Evolutionary conservation across 2,888 invertebrate genomes (phyloP), one percentile per base, ranked within the genome.

Genomic region (Ditylenchus weischeri): DNA sequence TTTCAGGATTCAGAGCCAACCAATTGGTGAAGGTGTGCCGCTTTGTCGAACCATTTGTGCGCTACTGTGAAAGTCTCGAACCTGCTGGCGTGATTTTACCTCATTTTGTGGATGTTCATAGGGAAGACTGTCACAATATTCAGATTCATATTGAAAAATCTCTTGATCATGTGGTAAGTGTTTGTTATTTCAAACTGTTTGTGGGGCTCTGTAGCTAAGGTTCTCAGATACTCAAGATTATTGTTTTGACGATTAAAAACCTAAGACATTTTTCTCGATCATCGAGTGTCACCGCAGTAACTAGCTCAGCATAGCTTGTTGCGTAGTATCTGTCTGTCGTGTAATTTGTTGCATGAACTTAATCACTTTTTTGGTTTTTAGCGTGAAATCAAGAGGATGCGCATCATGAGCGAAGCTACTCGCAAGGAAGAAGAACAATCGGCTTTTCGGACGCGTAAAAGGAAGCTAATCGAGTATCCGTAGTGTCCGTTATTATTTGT

Each of bases 31-130:
- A 68, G 6, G 66, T 49, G 7, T 72, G 78, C 57, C 69, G 70
- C 13, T 79, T 72, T 64, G 74, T 81, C 29, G 62, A 67, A 35
- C 78, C 79, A 4, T 71, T 78, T 35, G 73, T 76, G 15, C 36
- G 68, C 10, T 70, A 70, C 15, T 69, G 70, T 54, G 68, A 65
- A 49, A 35, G 18, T 3, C 21, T 29, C 11, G 65, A 62, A 35
- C 65, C 50, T 29, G 18, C 62, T 43, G 67, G 64, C 13, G 57
- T 58, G 13, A 48, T 51, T n/a, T 62, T 69, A 43, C 73, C 73
- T n/a, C 49, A 43, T 6, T 59, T 57, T 50, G 38, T 23, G 38
- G 69, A 64, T 18, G 64, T 73, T 8, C 43, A 36, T 5, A 43
- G 21, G 18, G 64, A 66, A 48, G 75, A 74, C 51, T 57, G 43